Evolutionary conservation across 2,113 vertebrate species (phyloP), one percentile per base, ranked within the genome.

Genomic region (Actenoides hombroni): DNA sequence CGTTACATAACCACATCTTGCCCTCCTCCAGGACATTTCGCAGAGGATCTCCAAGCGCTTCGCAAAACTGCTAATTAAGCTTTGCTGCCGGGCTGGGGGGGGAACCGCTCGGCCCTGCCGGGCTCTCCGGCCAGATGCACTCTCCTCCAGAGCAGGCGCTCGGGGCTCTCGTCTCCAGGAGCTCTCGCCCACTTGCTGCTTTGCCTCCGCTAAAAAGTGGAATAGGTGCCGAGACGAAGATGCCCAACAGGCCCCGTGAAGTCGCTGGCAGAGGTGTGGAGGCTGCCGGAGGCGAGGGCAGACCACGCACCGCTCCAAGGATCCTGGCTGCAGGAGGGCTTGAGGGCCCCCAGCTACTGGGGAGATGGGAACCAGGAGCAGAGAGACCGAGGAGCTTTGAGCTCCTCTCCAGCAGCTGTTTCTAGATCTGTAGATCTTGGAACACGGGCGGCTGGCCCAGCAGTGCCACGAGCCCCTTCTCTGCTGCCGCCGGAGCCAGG

Each of bases 1-100:
- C 26, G 1, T 91, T 94, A 91, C 28, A 71, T 80, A 90, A 91
- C 42, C 85, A 40, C 93, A 53, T 18, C 69, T 92, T 92, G 95
- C 86, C 96, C 94, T 94, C 92, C 24, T 40, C 71, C 94, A 92
- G 95, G 94, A 70, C 90, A 25, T 57, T 57, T 73, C 1, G 0
- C 20, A 18, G 49, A 76, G 71, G 82, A 88, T 77, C 93, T 88
- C 93, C 37, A 56, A 91, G 82, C 92, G 5, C 82, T 91, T 88
- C 16, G 3, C 70, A 73, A 64, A 91, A 31, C 35, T 80, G 79
- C 82, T 77, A 67, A 63, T 70, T 28, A 73, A 90, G 90, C 90
- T 54, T 35, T 10, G 39, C 37, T 39, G 74, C 23, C 60, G 14
- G 12, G 63, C 75, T 54, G 83, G 2, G 15, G 28, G 28, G 73